These are phyloP conservation scores for Dexiosoma caninum DNA, from an alignment of 2,888 invertebrate species.

Conservation along the genomic window DNA sequence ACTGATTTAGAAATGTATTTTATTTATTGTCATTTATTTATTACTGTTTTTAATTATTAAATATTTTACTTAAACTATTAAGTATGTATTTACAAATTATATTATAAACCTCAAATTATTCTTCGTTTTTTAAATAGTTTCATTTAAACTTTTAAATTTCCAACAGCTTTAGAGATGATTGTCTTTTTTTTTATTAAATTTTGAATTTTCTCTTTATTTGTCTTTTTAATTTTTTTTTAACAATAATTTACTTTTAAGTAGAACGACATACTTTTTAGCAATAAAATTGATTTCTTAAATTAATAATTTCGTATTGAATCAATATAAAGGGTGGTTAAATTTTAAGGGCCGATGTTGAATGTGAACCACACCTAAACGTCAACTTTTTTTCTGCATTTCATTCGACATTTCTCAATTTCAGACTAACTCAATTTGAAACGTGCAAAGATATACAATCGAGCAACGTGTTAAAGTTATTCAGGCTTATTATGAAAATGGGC, in stretches of 20 bases:
- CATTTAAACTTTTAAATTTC: background rate
- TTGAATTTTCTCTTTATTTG: background rate
- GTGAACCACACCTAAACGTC: no score
- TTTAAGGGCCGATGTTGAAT: no score
- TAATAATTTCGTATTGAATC: background rate
- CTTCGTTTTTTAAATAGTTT: background rate
- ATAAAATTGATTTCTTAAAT: background rate
- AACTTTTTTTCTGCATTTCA: no score
- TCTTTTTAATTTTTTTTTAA: background rate
- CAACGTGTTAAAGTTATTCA: no score
- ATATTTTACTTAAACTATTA: slow-evolving; percentile 76
- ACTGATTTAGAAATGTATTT: background rate
- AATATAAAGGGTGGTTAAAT: no score
- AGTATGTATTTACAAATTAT: slow-evolving; percentile 77
- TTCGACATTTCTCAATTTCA: no score
- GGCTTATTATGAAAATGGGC: no score
- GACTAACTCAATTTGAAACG: no score
- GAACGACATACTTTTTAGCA: background rate
- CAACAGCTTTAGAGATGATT: background rate
- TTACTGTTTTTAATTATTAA: no score
- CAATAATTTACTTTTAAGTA: background rate
- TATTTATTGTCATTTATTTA: slow-evolving; percentile 64
- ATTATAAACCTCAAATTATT: slow-evolving; percentile 19
- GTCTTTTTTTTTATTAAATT: background rate
- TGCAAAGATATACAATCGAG: no score